phyloP scores from a whole-genome alignment of 2,113 vertebrate species.

The Barbus barbus region DNA sequence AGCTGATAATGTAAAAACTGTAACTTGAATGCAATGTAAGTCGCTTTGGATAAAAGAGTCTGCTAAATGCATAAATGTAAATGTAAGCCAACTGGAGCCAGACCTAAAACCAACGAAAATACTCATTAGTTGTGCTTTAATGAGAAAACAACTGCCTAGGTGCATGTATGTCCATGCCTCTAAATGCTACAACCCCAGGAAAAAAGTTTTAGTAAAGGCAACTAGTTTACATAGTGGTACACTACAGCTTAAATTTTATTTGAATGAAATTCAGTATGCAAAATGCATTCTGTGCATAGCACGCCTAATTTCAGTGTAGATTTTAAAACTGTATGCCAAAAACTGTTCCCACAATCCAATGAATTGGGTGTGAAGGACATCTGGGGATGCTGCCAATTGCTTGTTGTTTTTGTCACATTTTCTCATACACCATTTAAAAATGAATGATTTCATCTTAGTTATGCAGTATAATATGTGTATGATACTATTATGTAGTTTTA shows the following conservation, averaged over 20 bases:
- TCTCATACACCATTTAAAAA: neutral
- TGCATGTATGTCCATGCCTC: neutral
- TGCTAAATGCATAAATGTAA: too few species aligned
- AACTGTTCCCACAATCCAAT: neutral
- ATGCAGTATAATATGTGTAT: neutral
- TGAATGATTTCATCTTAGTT: neutral
- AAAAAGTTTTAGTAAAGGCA: neutral
- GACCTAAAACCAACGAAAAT: slow-evolving; percentile 2
- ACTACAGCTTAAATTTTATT: neutral
- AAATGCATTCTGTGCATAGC: neutral
- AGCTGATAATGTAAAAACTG: too few species aligned
- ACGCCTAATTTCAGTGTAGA: neutral
- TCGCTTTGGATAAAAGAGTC: too few species aligned
- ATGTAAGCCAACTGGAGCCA: neutral
- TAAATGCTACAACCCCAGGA: slow-evolving; percentile 8
- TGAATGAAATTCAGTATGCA: neutral
- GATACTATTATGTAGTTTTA: neutral
- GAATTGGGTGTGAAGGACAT: neutral
- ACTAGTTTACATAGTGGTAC: neutral
- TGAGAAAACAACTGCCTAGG: neutral
- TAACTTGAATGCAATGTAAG: too few species aligned
- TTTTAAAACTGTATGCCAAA: neutral
- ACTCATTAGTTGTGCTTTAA: slow-evolving; percentile 32
- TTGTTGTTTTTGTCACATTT: neutral
- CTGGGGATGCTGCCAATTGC: neutral